phyloP scores from a whole-genome alignment of 2,797 vertebrate genomes.

The Tenualosa thibaudeaui region DNA sequence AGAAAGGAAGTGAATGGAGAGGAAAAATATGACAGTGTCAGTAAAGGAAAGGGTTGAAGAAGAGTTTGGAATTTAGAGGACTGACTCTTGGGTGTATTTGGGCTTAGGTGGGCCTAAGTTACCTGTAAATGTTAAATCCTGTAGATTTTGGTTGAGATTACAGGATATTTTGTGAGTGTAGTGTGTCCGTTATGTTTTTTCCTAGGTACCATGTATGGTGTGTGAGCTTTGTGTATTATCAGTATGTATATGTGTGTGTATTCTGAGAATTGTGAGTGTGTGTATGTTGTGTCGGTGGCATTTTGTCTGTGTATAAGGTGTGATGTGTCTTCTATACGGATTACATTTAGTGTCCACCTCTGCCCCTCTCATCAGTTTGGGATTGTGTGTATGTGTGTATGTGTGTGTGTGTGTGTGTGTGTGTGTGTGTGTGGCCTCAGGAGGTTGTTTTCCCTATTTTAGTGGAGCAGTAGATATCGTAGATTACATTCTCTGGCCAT shows the following conservation, averaged over 20 bases:
- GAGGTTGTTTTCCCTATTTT: constrained; percentile 59
- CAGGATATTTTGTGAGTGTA: not conserved
- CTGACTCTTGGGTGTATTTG: not conserved
- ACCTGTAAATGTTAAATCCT: not conserved
- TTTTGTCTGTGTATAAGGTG: not conserved
- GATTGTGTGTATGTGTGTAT: not conserved
- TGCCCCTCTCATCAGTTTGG: not conserved
- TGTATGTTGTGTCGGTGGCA: not conserved
- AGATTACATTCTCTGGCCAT: constrained; percentile 59
- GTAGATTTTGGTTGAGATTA: not conserved
- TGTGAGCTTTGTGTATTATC: not conserved
- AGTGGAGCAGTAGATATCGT: constrained; percentile 63
- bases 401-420: constrained; percentile 21
- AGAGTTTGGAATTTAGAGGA: not conserved
- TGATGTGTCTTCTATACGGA: not conserved
- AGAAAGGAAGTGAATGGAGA: not conserved
- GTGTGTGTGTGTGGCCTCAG: constrained; percentile 39
- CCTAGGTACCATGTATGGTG: not conserved
- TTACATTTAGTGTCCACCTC: not conserved
- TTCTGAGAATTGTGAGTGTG: not conserved
- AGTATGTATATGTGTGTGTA: not conserved
- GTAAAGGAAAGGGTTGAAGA: not conserved
- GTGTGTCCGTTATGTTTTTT: not conserved
- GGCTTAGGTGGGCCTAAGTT: constrained; percentile 3
- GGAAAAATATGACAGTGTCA: not conserved